Base-by-base conservation (phyloP, 1,140 invertebrate species). In the Ptiloglossa arizonensis region DNA sequence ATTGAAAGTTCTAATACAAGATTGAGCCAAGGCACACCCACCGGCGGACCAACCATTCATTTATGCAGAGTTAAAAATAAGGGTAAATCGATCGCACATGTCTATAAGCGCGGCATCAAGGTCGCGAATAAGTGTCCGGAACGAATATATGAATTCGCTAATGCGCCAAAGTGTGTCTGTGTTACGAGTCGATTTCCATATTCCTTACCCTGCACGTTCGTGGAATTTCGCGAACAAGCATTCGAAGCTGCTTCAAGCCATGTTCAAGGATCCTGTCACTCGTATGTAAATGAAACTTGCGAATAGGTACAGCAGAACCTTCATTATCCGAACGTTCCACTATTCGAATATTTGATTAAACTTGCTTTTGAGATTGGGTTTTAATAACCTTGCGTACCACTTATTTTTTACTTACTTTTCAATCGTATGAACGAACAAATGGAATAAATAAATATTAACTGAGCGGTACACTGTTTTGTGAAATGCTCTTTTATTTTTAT, bases 21-120 rank as follows among this genome's bases (percentile, higher is more conserved):
- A 68, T 68, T 15, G 38, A 38, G 50, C 13, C 32, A 27, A 8
- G 68, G 38, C 75, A 71, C 70, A 70, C 60, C 54, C 32, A 75
- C 41, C 60, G 13, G 68, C 41, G 22, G 29, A 73, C 71, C 54
- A 27, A 27, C 60, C 50, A 78, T 87, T 87, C 82, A 86, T 86
- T 87, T 83, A 87, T 86, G 84, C 77, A 41, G 56, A 19, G 75
- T 86, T 87, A 86, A 87, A 87, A 88, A 86, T 88, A 86, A 63
- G 69, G 59, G 77, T 35, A 35, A 79, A 86, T 83, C 80, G 66
- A 88, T 88, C 67, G 82, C 59, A 41, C 59, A 44, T 70, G 70
- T 86, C 72, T 79, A 70, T 74, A 81, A 80, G 68, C 67, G 59
- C 81, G 72, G 73, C 70, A 74, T 67, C 83, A 83, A 85, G 83